Evolutionary conservation across 2,888 invertebrate genomes (phyloP).

Genomic region (Drosophila neotestacea): DNA sequence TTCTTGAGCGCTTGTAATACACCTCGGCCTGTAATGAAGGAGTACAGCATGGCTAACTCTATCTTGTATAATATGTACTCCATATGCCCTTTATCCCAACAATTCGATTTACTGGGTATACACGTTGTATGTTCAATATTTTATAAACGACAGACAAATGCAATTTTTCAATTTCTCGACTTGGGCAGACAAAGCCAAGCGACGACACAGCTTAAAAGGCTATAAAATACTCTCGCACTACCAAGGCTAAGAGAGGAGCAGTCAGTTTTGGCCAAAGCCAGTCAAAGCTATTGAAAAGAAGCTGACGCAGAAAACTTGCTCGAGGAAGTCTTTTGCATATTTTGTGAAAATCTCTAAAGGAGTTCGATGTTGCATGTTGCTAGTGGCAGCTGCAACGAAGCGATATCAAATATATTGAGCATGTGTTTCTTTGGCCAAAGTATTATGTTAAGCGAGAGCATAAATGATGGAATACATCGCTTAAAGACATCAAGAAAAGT

Average conservation of each 20-base stretch:
- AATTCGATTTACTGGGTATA: not conserved
- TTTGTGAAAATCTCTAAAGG: constrained; percentile 3
- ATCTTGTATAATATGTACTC: too few relatives aligned
- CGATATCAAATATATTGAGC: constrained; percentile 48
- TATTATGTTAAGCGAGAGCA: constrained; percentile 12
- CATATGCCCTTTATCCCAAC: not conserved
- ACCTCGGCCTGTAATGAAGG: too few relatives aligned
- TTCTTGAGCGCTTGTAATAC: too few relatives aligned
- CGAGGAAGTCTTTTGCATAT: constrained; percentile 36
- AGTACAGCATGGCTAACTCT: too few relatives aligned
- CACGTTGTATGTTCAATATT: constrained; percentile 62
- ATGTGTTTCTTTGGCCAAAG: constrained; percentile 25
- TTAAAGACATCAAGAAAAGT: constrained; percentile 1
- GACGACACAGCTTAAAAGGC: constrained; percentile 70
- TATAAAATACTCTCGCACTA: constrained; percentile 51
- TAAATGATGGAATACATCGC: constrained; percentile 5
- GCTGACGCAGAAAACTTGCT: constrained; percentile 30
- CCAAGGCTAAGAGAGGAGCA: not conserved
- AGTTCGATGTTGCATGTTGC: constrained; percentile 4
- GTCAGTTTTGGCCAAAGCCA: constrained; percentile 3
- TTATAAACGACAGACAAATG: constrained; percentile 70
- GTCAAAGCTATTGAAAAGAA: constrained; percentile 14
- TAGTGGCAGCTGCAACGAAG: constrained; percentile 27
- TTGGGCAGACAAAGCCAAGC: constrained; percentile 46
- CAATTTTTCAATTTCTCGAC: constrained; percentile 75